Percentiles rank a stretch among this genome's conserved stretches.
These are phyloP conservation scores for Cryptosula pallasiana DNA, from an alignment of 2,888 invertebrate species.

Conservation along the genomic window DNA sequence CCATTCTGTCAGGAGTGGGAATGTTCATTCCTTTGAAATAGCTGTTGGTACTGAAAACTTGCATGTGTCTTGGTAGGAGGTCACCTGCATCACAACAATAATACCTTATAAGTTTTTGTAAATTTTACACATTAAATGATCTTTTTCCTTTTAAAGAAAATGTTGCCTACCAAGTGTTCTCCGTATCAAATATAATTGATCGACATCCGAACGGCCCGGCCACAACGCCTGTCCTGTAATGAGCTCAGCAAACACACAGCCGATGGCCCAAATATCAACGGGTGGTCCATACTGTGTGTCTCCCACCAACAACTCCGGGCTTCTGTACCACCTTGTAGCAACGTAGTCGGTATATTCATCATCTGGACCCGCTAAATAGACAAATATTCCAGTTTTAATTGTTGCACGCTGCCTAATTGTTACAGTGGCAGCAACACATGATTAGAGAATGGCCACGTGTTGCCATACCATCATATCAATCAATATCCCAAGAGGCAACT, in stretches of 20 bases:
- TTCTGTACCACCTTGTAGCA: slow-evolving; percentile 96
- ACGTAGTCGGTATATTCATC: slow-evolving; percentile 99
- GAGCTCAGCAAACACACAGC: slow-evolving; percentile 58
- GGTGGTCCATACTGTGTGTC: slow-evolving; percentile 72
- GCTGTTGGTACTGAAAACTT: slow-evolving; percentile 90
- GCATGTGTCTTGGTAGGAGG: slow-evolving; percentile 85
- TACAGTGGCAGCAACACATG: too few relatives aligned
- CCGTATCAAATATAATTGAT: slow-evolving; percentile 91
- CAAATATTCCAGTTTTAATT: not conserved
- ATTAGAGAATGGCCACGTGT: not conserved
- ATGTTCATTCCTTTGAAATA: slow-evolving; percentile 87
- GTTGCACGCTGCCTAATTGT: not conserved
- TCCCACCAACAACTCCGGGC: slow-evolving; percentile 92
- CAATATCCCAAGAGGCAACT: not conserved
- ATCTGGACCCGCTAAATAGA: slow-evolving; percentile 70
- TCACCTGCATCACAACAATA: slow-evolving; percentile 61
- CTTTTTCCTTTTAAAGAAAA: not conserved
- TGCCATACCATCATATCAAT: not conserved
- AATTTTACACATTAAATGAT: not conserved
- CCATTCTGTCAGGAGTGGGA: slow-evolving; percentile 78
- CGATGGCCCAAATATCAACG: slow-evolving; percentile 98
- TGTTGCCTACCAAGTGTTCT: slow-evolving; percentile 68
- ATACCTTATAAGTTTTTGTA: not conserved
- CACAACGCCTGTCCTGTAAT: slow-evolving; percentile 59
- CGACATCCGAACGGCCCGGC: slow-evolving; percentile 98